Base-by-base conservation (phyloP, 2,888 invertebrate genomes). In the Tupiocoris notatus region DNA sequence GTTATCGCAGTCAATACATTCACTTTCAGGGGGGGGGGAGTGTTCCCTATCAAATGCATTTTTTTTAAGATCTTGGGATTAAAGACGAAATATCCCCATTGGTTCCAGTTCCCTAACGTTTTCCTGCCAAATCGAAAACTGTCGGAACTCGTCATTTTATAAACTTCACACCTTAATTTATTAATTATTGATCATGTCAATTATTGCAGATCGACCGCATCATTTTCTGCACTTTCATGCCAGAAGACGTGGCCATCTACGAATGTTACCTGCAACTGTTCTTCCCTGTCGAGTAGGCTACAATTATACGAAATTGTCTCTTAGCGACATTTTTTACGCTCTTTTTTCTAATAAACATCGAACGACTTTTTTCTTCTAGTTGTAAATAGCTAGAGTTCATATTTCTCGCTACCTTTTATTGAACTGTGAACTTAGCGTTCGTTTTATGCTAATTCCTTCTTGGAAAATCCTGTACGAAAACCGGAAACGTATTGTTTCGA, bases 141-240 rank as follows among this genome's bases (percentile, higher is more conserved):
- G n/a, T n/a, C n/a, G n/a, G n/a, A n/a, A n/a, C n/a, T n/a, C n/a
- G n/a, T n/a, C n/a, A n/a, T n/a, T n/a, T n/a, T n/a, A n/a, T n/a
- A n/a, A n/a, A n/a, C n/a, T n/a, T n/a, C n/a, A n/a, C n/a, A n/a
- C n/a, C n/a, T n/a, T n/a, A n/a, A n/a, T n/a, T n/a, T n/a, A n/a
- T n/a, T n/a, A n/a, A n/a, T n/a, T n/a, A n/a, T 62, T 64, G 23
- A 23, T 64, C 22, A 17, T 18, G 22, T 18, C 78, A 82, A 58
- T 78, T 79, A 78, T 84, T 84, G n/a, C 84, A 88, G 85, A 84
- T 94, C 78, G 90, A 93, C 71, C 86, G 91, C 79, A 85, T 95
- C 0, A 90, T 95, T 73, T 94, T 95, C 83, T 94, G 94, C 82
- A 85, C 93, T 1, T 95, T 94, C 82, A 83, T 92, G 82, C 87